These are phyloP conservation scores for Lophotis ruficrista DNA, from an alignment of 2,113 vertebrate genomes.

Conservation along the genomic window DNA sequence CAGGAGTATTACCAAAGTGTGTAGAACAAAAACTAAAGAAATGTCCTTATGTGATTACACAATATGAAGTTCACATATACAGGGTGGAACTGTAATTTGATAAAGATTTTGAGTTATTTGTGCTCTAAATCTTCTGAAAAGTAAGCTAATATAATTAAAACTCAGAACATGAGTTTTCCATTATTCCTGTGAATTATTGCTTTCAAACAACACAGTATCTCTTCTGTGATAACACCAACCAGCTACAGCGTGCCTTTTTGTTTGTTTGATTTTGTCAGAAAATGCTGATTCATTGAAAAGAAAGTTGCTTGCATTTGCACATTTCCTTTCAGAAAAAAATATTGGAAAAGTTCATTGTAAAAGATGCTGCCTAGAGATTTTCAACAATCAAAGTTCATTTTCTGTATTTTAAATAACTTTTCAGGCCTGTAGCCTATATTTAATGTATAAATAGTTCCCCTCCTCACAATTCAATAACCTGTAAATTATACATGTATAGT, in stretches of 20 bases:
- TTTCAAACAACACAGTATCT: background rate
- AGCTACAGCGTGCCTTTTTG: background rate
- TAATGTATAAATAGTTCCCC: background rate
- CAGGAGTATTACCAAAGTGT: background rate
- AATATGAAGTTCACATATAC: background rate
- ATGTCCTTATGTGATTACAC: background rate
- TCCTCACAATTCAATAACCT: constrained; percentile 6
- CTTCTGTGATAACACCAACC: background rate
- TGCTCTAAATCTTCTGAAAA: background rate
- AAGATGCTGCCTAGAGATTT: background rate
- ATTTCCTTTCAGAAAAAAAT: background rate
- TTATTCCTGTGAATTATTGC: background rate
- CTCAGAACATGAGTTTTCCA: background rate
- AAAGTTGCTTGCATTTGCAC: background rate
- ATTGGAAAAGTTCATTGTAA: background rate
- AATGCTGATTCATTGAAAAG: background rate
- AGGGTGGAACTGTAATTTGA: background rate
- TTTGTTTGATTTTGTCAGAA: background rate
- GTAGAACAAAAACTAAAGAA: background rate
- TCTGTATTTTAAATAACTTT: constrained; percentile 12
- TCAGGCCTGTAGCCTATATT: background rate
- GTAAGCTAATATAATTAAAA: background rate
- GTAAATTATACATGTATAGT: constrained; percentile 38
- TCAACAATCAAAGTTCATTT: background rate
- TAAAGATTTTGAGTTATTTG: background rate